Base-by-base conservation (phyloP, 2,113 vertebrate genomes). In the Zosterops pallidus region DNA sequence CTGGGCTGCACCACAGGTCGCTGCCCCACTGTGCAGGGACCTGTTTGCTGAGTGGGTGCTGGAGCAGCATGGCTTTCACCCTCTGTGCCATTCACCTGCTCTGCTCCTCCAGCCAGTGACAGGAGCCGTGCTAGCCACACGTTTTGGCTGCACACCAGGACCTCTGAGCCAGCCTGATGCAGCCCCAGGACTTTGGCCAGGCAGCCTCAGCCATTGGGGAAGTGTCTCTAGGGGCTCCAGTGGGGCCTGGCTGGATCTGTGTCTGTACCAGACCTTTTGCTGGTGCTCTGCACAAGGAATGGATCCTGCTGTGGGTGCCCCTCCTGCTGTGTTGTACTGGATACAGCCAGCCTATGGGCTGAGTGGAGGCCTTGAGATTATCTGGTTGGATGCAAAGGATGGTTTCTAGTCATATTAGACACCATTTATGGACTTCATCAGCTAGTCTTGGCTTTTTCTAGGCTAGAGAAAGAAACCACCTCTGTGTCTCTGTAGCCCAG, bases 111-210 rank as follows among this genome's bases (percentile, higher is more conserved):
- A 23, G 74, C 60, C 60, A 12, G 47, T 3, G 60, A 33, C 7
- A 8, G 53, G 41, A 83, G 35, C 33, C 0, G 0, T 12, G 50
- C 28, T 88, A 77, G 59, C 47, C 37, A 29, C 57, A 6, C 0
- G 0, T 47, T 49, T 24, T 0, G 5, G 47, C 78, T 26, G 39
- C 50, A 39, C 22, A 5, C 35, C 18, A 8, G 56, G 50, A 49
- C n/a, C 46, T 65, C 46, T 50, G 39, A 79, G 33, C 31, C 47
- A 67, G 42, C 11, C 18, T 28, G 28, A 2, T 6, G 12, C 19
- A 26, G 41, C 76, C 31, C 16, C 4, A 5, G 46, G 35, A 31
- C 42, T 67, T 53, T 0, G 0, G 42, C 11, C 52, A 37, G 52
- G 13, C 8, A 8, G n/a, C 35, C 52, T 55, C 4, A 9, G 57